Evolutionary conservation across 2,888 invertebrate genomes (phyloP).

Genomic region (Vesta saturnalis): DNA sequence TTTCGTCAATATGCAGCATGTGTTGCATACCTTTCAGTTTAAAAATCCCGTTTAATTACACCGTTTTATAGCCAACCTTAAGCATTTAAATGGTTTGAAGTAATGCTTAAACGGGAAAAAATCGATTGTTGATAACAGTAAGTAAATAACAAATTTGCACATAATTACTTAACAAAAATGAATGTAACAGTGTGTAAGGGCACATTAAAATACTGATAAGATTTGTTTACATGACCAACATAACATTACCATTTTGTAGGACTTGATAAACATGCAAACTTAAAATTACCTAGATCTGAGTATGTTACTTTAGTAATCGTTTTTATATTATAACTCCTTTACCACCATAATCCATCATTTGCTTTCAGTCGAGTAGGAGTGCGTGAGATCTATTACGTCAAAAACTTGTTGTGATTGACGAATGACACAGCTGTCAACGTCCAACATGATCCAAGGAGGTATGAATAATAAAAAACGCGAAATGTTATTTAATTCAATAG

Average conservation of each 20-base stretch:
- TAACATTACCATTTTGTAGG: constrained; percentile 23
- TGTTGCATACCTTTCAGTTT: too few species aligned
- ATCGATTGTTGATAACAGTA: background rate
- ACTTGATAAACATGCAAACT: constrained; percentile 30
- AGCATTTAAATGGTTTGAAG: too few species aligned
- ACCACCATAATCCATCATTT: constrained; percentile 51
- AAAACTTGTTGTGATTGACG: constrained; percentile 51
- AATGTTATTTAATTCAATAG: constrained; percentile 56
- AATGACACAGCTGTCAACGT: constrained; percentile 51
- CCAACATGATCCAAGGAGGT: constrained; percentile 45
- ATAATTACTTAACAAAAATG: background rate
- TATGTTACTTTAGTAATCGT: constrained; percentile 42
- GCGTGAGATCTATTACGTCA: constrained; percentile 46
- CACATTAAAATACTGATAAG: constrained; percentile 8
- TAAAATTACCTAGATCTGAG: constrained; percentile 30
- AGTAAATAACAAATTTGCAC: background rate
- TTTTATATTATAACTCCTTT: constrained; percentile 51
- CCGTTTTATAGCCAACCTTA: too few species aligned
- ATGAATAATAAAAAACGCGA: constrained; percentile 49
- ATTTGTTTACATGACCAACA: constrained; percentile 5
- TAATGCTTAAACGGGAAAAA: too few species aligned
- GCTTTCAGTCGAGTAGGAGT: constrained; percentile 44
- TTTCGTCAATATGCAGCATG: too few species aligned
- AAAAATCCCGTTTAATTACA: too few species aligned
- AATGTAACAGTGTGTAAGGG: background rate